Evolutionary conservation across 2,113 vertebrate genomes (phyloP).

Genomic region (Malurus melanocephalus): DNA sequence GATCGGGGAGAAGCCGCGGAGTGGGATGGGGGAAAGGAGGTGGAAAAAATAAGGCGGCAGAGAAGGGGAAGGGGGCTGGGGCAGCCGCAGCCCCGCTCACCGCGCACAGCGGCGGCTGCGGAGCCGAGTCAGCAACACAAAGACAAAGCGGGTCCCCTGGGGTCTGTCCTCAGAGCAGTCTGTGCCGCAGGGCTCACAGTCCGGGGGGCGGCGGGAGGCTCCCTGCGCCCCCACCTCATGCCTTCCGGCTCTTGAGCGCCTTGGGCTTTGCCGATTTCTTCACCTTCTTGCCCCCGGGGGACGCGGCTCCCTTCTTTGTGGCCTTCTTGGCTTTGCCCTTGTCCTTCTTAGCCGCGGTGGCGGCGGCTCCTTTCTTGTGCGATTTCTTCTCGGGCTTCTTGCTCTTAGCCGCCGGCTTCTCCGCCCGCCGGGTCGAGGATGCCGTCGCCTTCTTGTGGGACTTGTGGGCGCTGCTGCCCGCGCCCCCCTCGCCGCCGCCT

Average conservation of each 20-base stretch:
- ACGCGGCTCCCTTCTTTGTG: conserved; percentile 67
- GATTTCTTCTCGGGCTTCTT: conserved; percentile 67
- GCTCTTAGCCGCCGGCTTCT: conserved; percentile 55
- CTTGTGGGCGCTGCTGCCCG: conserved; percentile 18
- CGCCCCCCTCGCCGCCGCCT: conserved; percentile 53
- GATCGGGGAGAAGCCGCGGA: background rate
- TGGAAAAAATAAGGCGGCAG: background rate
- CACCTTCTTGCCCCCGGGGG: conserved; percentile 72
- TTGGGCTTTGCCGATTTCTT: conserved; percentile 81
- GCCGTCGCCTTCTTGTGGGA: conserved; percentile 49
- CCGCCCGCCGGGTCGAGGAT: conserved; percentile 44
- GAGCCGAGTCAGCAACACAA: conserved; percentile 21
- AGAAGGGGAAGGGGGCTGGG: background rate
- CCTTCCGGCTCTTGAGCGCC: conserved; percentile 77
- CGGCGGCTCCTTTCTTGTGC: conserved; percentile 59
- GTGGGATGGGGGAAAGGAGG: background rate
- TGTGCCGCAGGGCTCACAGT: conserved; percentile 7
- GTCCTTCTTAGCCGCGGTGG: conserved; percentile 48
- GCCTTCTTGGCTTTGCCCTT: conserved; percentile 64
- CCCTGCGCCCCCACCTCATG: conserved; percentile 34
- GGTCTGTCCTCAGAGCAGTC: conserved; percentile 28
- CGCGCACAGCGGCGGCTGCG: conserved; percentile 11
- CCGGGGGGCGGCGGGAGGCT: background rate
- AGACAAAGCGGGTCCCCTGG: conserved; percentile 41
- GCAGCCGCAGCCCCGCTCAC: conserved; percentile 13